Evolutionary conservation across 2,113 vertebrate genomes (phyloP), one percentile per base, ranked within the genome.

Genomic region (Percopsis transmontana): DNA sequence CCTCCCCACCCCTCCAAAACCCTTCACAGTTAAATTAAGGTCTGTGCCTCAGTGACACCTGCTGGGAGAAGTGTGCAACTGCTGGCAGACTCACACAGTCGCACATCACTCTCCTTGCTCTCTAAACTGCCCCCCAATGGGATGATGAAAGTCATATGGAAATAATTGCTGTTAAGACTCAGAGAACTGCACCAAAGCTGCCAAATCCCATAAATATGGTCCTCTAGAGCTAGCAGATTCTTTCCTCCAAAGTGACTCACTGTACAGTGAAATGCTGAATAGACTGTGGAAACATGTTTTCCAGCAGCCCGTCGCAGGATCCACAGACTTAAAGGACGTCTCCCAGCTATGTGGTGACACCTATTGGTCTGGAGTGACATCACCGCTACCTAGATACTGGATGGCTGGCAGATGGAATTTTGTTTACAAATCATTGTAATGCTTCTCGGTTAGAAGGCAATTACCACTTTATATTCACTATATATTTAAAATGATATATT

Each of bases 161-260:
- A 84, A 85, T 82, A 85, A 82, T 82, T 83, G 81, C 76, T 71
- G 70, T 86, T 76, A 82, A 87, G 85, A 89, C 85, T 82, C 80
- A 62, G 63, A 82, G 80, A 80, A 87, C 81, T 84, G 84, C 74
- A 82, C 84, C 89, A 87, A 88, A 90, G 87, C 87, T 89, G 87
- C 86, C 83, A 83, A 84, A 85, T 73, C 65, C 69, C 69, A 20
- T 71, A 81, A 85, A 85, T 77, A 74, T 70, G 77, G 79, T 86
- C 77, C 80, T 84, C 74, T 82, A 67, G 81, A 27, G 16, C 77
- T 64, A 73, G 74, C 85, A 84, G 79, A 86, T 82, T 81, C 81
- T 85, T 79, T 74, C 79, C 86, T 83, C 84, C 89, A 83, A 88
- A 88, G 85, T 87, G 83, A 87, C 81, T 85, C 83, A 70, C 70